Evolutionary conservation across 2,113 vertebrate species (phyloP), one percentile per base, ranked within the genome.

Genomic region (Ageneiosus marmoratus): DNA sequence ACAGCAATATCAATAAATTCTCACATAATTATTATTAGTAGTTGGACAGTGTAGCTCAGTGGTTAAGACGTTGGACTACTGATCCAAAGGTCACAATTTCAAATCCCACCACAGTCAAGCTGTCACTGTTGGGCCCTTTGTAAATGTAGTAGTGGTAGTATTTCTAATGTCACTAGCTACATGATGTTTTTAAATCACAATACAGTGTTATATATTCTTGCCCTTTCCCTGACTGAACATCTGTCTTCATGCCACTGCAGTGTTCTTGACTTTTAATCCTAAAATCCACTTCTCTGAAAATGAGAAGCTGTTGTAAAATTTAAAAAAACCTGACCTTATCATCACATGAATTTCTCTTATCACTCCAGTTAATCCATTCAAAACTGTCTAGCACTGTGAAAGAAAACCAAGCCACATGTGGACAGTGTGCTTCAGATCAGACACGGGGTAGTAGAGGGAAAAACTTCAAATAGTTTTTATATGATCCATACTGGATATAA

Each of bases 401-500:
- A 29, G 11, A 20, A 74, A 74, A 29, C 7, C 13, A 32, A 74
- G 34, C 46, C 50, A 75, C 48, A 22, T 55, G 29, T 75, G 27
- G 18, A 76, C 10, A 18, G 73, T 76, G 73, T 37, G 50, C 51
- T 55, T 75, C 48, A 20, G 48, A 53, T 75, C 29, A 75, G 72
- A 75, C 27, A 53, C 53, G 72, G 48, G 29, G 1, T 53, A 27
- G 1, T 34, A 1, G 72, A 10, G 32, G 16, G 8, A 29, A 50
- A 29, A 9, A 5, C 15, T 74, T 75, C 4, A 75, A 53, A 34
- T 75, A 37, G 4, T 76, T 74, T 37, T 75, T 46, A 51, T 34
- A 6, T 85, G 27, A 84, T 89, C 86, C 22, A 44, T 37, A 79
- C 20, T 46, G 60, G 44, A 67, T 70, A 75, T 82, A 41, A 27